These are phyloP conservation scores for Polymixis flavicincta DNA, from an alignment of 2,888 invertebrate genomes.

Conservation along the genomic window DNA sequence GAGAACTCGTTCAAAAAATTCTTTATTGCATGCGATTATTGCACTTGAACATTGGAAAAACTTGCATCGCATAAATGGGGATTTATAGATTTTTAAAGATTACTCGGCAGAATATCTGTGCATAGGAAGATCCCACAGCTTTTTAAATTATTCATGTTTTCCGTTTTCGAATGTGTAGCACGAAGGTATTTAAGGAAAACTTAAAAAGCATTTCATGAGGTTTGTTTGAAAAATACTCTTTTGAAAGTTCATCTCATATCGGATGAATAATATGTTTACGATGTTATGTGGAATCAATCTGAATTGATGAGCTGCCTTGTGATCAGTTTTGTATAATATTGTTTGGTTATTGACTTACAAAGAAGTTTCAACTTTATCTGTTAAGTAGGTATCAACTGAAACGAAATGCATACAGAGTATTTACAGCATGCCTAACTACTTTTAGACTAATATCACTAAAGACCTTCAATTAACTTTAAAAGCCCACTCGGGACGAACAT, in stretches of 20 bases:
- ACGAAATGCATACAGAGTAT: background rate
- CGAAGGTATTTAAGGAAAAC: background rate
- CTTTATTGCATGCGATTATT: too few species aligned
- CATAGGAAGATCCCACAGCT: background rate
- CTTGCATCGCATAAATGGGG: too few species aligned
- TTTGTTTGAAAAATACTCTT: conserved; percentile 16
- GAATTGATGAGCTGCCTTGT: conserved; percentile 46
- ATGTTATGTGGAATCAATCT: conserved; percentile 43
- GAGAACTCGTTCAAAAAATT: too few species aligned
- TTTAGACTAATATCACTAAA: conserved; percentile 19
- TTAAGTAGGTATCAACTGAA: conserved; percentile 16
- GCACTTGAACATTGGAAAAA: too few species aligned
- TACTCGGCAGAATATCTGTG: background rate
- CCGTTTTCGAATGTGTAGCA: conserved; percentile 3
- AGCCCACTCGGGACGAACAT: conserved; percentile 43
- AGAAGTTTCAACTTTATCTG: conserved; percentile 23
- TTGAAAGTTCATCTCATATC: conserved; percentile 23
- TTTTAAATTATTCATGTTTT: background rate
- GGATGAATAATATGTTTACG: conserved; percentile 59
- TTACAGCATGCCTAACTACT: background rate
- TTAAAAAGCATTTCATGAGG: conserved; percentile 9
- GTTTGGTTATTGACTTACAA: conserved; percentile 42
- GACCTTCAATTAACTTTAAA: conserved; percentile 46
- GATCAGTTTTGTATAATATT: conserved; percentile 27
- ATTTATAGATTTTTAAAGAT: too few species aligned